Evolutionary conservation across 1,140 invertebrate species (phyloP), one percentile per base, ranked within the genome.

Genomic region (Limonius californicus): DNA sequence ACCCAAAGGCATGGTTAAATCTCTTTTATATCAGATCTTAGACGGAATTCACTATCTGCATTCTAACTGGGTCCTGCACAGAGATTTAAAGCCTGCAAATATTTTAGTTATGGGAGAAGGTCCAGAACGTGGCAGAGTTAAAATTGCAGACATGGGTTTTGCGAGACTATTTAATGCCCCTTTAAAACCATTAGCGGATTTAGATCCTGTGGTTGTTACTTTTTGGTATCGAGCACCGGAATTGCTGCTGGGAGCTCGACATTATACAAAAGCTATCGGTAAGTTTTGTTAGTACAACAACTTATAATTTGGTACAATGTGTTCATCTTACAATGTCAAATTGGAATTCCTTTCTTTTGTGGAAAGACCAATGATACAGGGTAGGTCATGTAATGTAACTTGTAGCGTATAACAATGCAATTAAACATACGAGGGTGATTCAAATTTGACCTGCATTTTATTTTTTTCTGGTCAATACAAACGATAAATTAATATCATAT

Each of bases 141-240:
- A 99, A 85, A 99, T 99, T 74, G 97, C 97, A 58, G 98, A 99
- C 76, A 99, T 99, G 97, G 98, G 98, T 9, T 99, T 99, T 83
- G 97, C 98, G n/a, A 83, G 98, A 68, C 82, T 99, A 21, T 99
- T 99, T 72, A 98, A 99, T 83, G 94, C 95, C 2, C 98, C 98
- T 2, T 79, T 99, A 16, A 99, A 99, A 79, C 97, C 98, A 1
- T 79, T 99, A 30, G 95, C 95, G 16, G 95, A 98, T 81, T 82
- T 99, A 62, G 98, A 99, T 85, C 98, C 98, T 47, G 98, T 99
- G 18, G 98, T 99, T 45, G 98, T 99, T 11, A 99, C 98, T 64
- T 99, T 99, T 83, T 99, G 98, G 98, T 99, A 99, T 78, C 84
- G 97, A 76, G 97, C 97, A 9, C 97, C 97, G 1, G 97, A 99